A percentile compares a stretch with the other conserved stretches of the same genome.
These are phyloP conservation scores for Epinotia bilunana DNA, from an alignment of 2,888 invertebrate species.

Conservation along the genomic window DNA sequence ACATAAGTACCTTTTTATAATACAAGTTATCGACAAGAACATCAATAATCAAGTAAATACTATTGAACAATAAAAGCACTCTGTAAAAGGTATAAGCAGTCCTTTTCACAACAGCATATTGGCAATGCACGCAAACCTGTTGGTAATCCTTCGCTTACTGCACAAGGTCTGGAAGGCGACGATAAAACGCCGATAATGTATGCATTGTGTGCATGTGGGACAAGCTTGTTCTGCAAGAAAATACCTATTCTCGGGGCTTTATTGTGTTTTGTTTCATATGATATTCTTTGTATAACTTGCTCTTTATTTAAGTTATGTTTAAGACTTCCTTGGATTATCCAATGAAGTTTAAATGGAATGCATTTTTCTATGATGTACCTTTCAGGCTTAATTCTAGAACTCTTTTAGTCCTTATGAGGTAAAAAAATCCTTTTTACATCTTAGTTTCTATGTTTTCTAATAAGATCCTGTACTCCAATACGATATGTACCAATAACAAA, in stretches of 20 bases:
- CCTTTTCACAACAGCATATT: constrained; percentile 2
- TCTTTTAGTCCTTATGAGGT: too few species aligned
- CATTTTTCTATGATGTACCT: too few species aligned
- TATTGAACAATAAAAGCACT: neutral
- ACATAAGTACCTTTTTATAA: neutral
- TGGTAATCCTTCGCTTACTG: constrained; percentile 26
- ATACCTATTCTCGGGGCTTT: constrained; percentile 12
- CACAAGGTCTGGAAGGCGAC: constrained; percentile 23
- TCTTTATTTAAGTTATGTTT: neutral
- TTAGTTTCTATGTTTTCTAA: neutral
- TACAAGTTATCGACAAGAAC: neutral
- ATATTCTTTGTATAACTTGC: constrained; percentile 14
- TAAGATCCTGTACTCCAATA: neutral
- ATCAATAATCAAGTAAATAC: neutral
- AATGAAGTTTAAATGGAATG: too few species aligned
- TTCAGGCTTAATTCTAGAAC: too few species aligned
- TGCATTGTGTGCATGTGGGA: constrained; percentile 34
- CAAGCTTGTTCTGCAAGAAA: constrained; percentile 21
- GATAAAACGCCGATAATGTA: constrained; percentile 42
- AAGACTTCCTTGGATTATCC: neutral
- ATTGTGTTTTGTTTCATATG: constrained; percentile 10
- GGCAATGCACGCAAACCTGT: constrained; percentile 11
- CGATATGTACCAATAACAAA: too few species aligned
- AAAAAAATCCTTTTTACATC: neutral
- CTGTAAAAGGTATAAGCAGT: neutral